Conservation (phyloP, 2,113 vertebrate genomes). For the Cheirogaleus medius region DNA sequence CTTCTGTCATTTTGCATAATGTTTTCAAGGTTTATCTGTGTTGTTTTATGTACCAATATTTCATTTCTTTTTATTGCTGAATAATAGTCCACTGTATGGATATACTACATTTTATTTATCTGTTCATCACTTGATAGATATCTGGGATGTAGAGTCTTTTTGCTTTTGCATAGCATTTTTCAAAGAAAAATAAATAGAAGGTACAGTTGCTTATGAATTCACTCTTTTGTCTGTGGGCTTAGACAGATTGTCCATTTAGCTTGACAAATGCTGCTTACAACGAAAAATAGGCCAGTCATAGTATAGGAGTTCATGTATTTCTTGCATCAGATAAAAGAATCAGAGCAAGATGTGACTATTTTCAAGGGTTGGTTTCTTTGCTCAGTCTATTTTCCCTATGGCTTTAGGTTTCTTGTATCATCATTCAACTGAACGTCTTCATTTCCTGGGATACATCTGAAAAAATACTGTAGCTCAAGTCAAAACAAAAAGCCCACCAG, state of each 20-base stretch:
- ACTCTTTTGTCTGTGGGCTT: background rate
- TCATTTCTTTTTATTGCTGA: background rate
- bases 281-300: background rate
- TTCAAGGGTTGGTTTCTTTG: background rate
- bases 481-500: constrained; percentile 24
- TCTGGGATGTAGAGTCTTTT: background rate
- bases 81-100: background rate
- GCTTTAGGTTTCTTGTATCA: constrained; percentile 64
- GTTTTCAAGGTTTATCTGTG: background rate
- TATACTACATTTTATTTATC: background rate
- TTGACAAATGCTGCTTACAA: constrained; percentile 23
- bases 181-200: constrained; percentile 20
- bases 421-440: constrained; percentile 32
- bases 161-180: constrained; percentile 43
- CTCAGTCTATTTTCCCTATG: background rate
- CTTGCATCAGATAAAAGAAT: constrained; percentile 36
- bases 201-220: background rate
- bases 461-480: background rate
- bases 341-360: background rate
- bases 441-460: constrained; percentile 52
- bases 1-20: constrained; percentile 4
- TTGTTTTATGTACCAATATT: background rate
- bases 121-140: background rate
- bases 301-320: background rate
- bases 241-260: background rate